Evolutionary conservation across 2,113 vertebrate genomes (phyloP).

Genomic region (Sarotherodon lohbergeri): DNA sequence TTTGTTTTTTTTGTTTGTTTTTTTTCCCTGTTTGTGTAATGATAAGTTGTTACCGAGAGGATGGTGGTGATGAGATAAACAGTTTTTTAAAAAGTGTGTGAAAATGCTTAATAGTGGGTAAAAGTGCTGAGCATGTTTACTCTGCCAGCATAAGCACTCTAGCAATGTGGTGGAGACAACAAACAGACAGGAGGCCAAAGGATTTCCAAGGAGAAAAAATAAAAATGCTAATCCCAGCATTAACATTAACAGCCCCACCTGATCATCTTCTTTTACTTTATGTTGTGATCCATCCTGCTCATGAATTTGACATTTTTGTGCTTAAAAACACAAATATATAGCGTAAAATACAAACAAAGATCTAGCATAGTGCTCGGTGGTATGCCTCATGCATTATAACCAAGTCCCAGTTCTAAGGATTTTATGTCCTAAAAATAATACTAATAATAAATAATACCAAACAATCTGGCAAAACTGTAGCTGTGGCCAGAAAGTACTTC

Average conservation of each 20-base stretch:
- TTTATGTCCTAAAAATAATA: neutral
- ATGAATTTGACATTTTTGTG: neutral
- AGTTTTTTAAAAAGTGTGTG: constrained; percentile 20
- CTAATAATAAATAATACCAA: neutral
- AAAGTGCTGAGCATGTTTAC: constrained; percentile 38
- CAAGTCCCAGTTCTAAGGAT: neutral
- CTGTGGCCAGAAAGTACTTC: neutral
- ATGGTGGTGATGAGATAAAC: constrained; percentile 45
- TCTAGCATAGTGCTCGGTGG: neutral
- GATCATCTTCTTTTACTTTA: neutral
- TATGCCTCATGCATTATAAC: neutral
- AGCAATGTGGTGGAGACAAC: neutral
- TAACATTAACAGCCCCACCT: neutral
- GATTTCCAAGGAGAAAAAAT: constrained; percentile 4
- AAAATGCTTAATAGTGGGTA: constrained; percentile 27
- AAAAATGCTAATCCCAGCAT: neutral
- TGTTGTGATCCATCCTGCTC: neutral
- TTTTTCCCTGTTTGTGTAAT: neutral
- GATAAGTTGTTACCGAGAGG: constrained; percentile 36
- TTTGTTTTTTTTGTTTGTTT: neutral
- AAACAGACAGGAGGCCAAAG: neutral
- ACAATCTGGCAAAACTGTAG: neutral
- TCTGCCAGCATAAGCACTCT: constrained; percentile 3
- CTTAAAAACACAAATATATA: neutral
- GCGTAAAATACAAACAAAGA: neutral